A percentile compares a stretch with the other conserved stretches of the same genome.
phyloP scores from a whole-genome alignment of 2,113 vertebrate genomes.

The Aegypius monachus region DNA sequence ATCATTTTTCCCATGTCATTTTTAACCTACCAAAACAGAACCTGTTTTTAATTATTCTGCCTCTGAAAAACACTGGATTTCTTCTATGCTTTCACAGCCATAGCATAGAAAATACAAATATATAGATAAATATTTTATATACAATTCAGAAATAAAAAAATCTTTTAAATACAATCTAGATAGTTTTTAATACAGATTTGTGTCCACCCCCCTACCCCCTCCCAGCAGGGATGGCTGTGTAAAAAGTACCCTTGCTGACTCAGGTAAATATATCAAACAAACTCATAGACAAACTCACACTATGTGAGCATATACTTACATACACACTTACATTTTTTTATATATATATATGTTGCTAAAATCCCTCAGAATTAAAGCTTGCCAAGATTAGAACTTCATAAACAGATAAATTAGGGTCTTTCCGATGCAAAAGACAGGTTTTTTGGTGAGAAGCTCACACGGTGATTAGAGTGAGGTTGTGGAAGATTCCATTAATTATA shows the following conservation, averaged over 20 bases:
- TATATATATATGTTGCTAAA: background rate
- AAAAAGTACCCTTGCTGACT: background rate
- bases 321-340: background rate
- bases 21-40: background rate
- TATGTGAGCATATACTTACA: background rate
- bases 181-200: background rate
- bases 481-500: constrained; percentile 85
- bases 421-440: background rate
- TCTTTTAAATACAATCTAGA: background rate
- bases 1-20: constrained; percentile 47
- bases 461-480: constrained; percentile 77
- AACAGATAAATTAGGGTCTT: constrained; percentile 53
- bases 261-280: background rate
- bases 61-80: background rate
- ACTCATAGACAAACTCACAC: background rate
- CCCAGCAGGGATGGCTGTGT: background rate
- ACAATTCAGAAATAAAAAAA: background rate
- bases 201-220: background rate
- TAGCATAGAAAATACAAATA: background rate
- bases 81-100: background rate
- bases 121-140: background rate
- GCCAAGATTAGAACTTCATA: background rate
- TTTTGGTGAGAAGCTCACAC: constrained; percentile 66
- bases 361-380: background rate
- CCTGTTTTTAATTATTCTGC: constrained; percentile 13